Evolutionary conservation across 2,888 invertebrate genomes (phyloP).

Genomic region (Serripes groenlandicus): DNA sequence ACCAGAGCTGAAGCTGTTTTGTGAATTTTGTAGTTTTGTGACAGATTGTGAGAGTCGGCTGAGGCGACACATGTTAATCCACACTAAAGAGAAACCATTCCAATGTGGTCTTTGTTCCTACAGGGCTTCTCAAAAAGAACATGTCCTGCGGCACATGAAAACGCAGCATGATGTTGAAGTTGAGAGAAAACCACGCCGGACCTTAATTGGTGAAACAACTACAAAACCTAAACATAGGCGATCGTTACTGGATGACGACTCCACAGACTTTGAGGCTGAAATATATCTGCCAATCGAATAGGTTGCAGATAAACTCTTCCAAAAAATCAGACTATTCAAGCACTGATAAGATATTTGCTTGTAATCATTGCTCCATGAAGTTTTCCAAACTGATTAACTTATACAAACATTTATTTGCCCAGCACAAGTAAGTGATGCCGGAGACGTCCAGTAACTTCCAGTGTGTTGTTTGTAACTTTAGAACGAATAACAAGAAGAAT

Average conservation of each 20-base stretch:
- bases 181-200: slow-evolving; percentile 53
- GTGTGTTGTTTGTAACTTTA: slow-evolving; percentile 85
- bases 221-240: slow-evolving; percentile 34
- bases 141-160: slow-evolving; percentile 82
- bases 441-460: slow-evolving; percentile 73
- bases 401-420: slow-evolving; percentile 84
- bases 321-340: slow-evolving; percentile 80
- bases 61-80: slow-evolving; percentile 82
- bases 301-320: slow-evolving; percentile 57
- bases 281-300: too few species aligned
- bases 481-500: slow-evolving; percentile 82
- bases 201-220: slow-evolving; percentile 32
- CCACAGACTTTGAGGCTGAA: too few species aligned
- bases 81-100: slow-evolving; percentile 83
- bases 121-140: slow-evolving; percentile 83
- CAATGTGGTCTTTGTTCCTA: slow-evolving; percentile 84
- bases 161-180: slow-evolving; percentile 82
- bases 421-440: slow-evolving; percentile 81
- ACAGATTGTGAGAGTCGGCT: slow-evolving; percentile 85
- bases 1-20: slow-evolving; percentile 85
- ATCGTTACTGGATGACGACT: too few species aligned
- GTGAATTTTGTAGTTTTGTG: slow-evolving; percentile 84
- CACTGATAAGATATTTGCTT: slow-evolving; percentile 84
- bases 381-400: slow-evolving; percentile 85
- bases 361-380: slow-evolving; percentile 85